Conservation (phyloP, 30 jellyfish, hydroid and myxozoan genomes). For the Turritopsis rubra region DNA sequence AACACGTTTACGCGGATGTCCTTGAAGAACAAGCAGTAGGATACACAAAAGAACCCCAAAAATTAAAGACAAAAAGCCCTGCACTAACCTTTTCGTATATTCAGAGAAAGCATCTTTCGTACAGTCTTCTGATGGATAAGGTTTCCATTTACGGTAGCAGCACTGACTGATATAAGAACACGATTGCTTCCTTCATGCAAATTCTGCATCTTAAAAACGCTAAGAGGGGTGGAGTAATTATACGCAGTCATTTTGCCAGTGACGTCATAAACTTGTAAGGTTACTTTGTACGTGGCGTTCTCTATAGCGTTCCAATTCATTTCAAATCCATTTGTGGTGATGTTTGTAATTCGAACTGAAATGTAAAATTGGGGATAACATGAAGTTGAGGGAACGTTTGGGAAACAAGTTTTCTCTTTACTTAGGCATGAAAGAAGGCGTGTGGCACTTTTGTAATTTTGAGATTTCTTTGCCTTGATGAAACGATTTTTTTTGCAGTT, state of each 20-base stretch:
- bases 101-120: background rate
- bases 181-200: background rate
- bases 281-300: background rate
- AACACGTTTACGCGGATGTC: background rate
- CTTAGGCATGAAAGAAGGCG: too few relatives aligned
- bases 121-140: background rate
- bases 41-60: background rate
- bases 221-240: background rate
- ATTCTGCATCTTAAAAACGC: background rate
- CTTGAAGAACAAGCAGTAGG: background rate
- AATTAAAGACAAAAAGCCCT: background rate
- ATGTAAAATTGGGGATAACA: too few relatives aligned
- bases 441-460: too few relatives aligned
- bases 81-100: background rate
- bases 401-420: too few relatives aligned
- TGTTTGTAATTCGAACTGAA: background rate
- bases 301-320: background rate
- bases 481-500: too few relatives aligned
- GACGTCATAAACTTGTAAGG: background rate
- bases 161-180: background rate
- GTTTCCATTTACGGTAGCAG: background rate
- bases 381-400: too few relatives aligned
- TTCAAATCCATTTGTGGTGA: background rate
- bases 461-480: too few relatives aligned
- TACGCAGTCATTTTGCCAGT: background rate